A percentile compares a stretch with the other conserved stretches of the same genome.
Conservation (phyloP, 1,140 invertebrate genomes). For the Drosophila takahashii region DNA sequence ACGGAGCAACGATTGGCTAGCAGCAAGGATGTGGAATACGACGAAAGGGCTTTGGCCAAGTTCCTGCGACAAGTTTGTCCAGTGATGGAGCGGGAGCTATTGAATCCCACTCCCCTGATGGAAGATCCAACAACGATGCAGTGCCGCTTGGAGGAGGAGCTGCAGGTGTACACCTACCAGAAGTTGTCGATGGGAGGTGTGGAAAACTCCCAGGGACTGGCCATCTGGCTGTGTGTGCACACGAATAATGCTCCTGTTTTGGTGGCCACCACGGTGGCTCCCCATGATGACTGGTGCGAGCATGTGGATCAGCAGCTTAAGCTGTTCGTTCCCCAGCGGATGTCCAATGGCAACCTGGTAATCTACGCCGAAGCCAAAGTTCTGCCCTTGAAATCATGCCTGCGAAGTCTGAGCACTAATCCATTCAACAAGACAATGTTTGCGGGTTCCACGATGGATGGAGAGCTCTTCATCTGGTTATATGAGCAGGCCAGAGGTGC, state of each 20-base stretch:
- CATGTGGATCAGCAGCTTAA: conserved; percentile 73
- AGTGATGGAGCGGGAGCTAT: conserved; percentile 66
- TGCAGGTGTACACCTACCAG: conserved; percentile 70
- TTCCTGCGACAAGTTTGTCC: conserved; percentile 75
- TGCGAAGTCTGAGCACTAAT: conserved; percentile 72
- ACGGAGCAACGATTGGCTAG: conserved; percentile 46
- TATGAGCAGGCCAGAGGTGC: conserved; percentile 42
- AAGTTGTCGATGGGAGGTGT: conserved; percentile 53
- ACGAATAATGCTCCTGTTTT: conserved; percentile 78
- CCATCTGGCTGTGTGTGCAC: conserved; percentile 76
- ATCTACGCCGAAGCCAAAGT: conserved; percentile 60
- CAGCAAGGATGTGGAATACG: conserved; percentile 25
- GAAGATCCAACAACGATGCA: conserved; percentile 45
- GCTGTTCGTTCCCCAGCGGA: conserved; percentile 70
- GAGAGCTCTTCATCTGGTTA: conserved; percentile 74
- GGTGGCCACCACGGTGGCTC: conserved; percentile 67
- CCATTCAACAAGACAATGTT: conserved; percentile 74
- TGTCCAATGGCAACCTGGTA: conserved; percentile 63
- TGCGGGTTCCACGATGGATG: conserved; percentile 76
- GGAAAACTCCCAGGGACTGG: conserved; percentile 72
- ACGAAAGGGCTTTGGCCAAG: conserved; percentile 70
- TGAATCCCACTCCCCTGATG: conserved; percentile 66
- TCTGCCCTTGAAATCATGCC: conserved; percentile 67
- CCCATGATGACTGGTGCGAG: conserved; percentile 82
- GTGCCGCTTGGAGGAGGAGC: conserved; percentile 51